phyloP scores from a whole-genome alignment of 2,888 invertebrate species.

The Cetonia aurata region DNA sequence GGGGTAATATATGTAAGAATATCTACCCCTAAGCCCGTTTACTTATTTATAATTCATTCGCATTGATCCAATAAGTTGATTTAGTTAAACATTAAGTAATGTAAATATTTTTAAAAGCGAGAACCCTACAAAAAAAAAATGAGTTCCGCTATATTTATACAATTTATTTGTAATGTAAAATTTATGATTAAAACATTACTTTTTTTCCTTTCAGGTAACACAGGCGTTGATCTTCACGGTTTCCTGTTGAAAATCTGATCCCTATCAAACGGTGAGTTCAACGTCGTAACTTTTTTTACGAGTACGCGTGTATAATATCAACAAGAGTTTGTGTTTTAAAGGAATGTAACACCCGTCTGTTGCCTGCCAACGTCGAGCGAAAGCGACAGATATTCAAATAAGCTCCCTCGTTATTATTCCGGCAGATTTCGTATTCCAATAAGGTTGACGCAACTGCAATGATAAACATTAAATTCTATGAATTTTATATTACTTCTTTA shows the following conservation, averaged over 20 bases:
- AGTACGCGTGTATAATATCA: constrained; percentile 48
- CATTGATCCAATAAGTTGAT: not conserved
- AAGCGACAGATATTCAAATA: constrained; percentile 27
- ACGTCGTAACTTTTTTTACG: constrained; percentile 49
- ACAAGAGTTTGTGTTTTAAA: constrained; percentile 29
- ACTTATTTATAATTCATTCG: constrained; percentile 33
- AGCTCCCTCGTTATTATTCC: constrained; percentile 25
- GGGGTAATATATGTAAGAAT: constrained; percentile 35
- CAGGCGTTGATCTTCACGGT: constrained; percentile 33
- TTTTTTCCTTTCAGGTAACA: constrained; percentile 36
- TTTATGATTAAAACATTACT: not conserved
- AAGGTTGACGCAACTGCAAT: constrained; percentile 10
- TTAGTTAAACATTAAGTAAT: too few relatives aligned
- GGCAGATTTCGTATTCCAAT: constrained; percentile 25
- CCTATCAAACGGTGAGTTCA: constrained; percentile 45
- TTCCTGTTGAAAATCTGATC: constrained; percentile 34
- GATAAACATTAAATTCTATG: constrained; percentile 11
- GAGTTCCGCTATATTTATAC: too few relatives aligned
- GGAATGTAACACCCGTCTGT: not conserved
- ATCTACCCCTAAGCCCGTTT: constrained; percentile 17
- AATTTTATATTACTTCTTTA: not conserved
- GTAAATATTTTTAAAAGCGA: too few relatives aligned
- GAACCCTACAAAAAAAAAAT: too few relatives aligned
- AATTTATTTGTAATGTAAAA: too few relatives aligned
- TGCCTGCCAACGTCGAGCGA: constrained; percentile 4